Evolutionary conservation across 2,113 vertebrate species (phyloP), one percentile per base, ranked within the genome.

Genomic region (Ciconia stormi): DNA sequence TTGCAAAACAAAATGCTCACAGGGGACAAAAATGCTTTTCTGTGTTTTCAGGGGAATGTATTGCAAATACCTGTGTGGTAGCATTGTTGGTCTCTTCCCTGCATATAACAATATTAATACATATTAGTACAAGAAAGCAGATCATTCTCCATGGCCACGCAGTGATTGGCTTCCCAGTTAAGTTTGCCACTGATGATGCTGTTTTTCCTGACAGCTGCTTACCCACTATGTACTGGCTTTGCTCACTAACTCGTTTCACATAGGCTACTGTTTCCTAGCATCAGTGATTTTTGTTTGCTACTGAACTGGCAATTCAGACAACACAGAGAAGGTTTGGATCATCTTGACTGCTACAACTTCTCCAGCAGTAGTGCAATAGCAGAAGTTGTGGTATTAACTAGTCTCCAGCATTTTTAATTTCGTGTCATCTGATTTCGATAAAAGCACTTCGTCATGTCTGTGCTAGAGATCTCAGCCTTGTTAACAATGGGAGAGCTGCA

Each of bases 351-450:
- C 88, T 89, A 34, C 80, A 84, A 3, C 81, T 95, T 80, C 65
- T 79, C 81, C 93, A 94, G 87, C 52, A 62, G 12, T 0, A 73
- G 19, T 46, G 29, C 80, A 90, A 30, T 47, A 91, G 92, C 80
- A 84, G 80, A 91, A 84, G n/a, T 30, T 94, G 72, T 80, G 46
- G 40, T 69, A 62, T 87, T 95, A 91, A 90, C 93, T 73, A 58
- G 36, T 89, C 52, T 87, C 83, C 73, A 95, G 87, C 66, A 79
- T 73, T 97, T 90, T 94, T 72, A 95, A 79, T 87, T 90, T 66
- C 5, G 1, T 73, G 62, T 94, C 93, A 96, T 97, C 91, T 96
- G 94, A 95, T 91, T 89, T 78, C 9, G 87, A 95, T 97, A 95
- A 95, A 97, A 96, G 42, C 4, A 3, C 78, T 72, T 93, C 73